These are phyloP conservation scores for Spilosoma lubricipeda DNA, from an alignment of 2,888 invertebrate species.

Conservation along the genomic window DNA sequence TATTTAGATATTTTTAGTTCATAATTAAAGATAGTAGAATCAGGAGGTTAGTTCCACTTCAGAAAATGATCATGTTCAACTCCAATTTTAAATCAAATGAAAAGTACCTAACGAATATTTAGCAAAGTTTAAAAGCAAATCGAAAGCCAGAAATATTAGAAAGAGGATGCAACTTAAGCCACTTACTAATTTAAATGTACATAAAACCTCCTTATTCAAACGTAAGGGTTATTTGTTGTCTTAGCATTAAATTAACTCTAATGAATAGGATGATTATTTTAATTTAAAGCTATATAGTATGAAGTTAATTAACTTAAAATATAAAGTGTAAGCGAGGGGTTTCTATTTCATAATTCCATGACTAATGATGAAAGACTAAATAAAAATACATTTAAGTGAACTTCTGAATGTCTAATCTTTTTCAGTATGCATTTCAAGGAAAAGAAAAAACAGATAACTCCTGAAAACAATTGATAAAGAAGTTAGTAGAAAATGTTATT, in stretches of 20 bases:
- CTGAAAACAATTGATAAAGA: slow-evolving; percentile 32
- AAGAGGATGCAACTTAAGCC: neutral
- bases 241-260: no score
- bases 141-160: neutral
- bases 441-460: slow-evolving; percentile 13
- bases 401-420: no score
- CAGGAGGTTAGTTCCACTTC: no score
- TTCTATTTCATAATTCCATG: no score
- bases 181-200: neutral
- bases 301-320: no score
- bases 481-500: slow-evolving; percentile 34
- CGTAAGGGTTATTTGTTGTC: no score
- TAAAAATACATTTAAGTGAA: no score
- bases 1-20: neutral
- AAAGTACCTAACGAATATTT: neutral
- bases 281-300: neutral
- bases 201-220: neutral
- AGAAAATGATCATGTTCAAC: neutral
- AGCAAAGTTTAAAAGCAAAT: neutral
- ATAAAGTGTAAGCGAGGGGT: no score
- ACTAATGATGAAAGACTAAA: no score
- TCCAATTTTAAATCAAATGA: neutral
- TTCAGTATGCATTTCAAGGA: neutral
- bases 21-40: no score
- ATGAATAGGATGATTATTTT: no score